Conservation (phyloP, 2,888 invertebrate species). For the Holacanthella duospinosa region DNA sequence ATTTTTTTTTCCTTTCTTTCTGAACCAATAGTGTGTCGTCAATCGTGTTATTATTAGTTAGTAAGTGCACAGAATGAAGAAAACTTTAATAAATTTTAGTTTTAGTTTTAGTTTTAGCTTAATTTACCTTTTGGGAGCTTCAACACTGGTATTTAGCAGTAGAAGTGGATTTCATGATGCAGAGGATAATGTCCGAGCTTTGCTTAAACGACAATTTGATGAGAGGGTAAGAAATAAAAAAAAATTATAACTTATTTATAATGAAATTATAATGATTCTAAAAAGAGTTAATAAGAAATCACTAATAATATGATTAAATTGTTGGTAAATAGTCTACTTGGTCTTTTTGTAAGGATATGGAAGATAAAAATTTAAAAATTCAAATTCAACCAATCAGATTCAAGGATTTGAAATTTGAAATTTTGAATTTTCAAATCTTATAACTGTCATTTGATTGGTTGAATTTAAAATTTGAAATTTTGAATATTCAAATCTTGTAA, state of each 20-base stretch:
- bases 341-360: neutral
- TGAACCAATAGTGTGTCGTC: no score
- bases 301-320: neutral
- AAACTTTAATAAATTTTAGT: no score
- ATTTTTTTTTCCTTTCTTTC: no score
- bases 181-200: constrained; percentile 30
- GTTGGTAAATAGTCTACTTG: neutral
- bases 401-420: no score
- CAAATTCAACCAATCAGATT: no score
- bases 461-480: no score
- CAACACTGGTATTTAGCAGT: neutral
- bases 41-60: no score
- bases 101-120: neutral
- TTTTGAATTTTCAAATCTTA: no score
- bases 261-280: neutral
- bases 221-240: constrained; percentile 21
- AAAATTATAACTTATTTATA: neutral
- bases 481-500: no score
- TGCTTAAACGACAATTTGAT: constrained; percentile 29
- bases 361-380: neutral
- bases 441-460: no score
- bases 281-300: constrained; percentile 4
- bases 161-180: constrained; percentile 16
- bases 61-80: neutral
- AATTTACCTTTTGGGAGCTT: neutral